These are phyloP conservation scores for Polyommatus icarus DNA, from an alignment of 2,888 invertebrate species.

Conservation along the genomic window DNA sequence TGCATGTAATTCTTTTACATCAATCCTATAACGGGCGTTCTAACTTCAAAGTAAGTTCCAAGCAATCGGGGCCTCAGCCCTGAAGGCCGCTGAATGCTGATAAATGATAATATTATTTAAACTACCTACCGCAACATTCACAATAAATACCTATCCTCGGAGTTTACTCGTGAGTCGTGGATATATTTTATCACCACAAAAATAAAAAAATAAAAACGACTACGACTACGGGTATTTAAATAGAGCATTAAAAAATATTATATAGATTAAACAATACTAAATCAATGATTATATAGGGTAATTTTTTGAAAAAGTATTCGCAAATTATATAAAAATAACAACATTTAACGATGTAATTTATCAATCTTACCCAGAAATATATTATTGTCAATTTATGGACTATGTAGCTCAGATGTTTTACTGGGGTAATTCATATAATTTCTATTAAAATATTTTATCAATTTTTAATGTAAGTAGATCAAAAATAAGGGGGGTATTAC, in stretches of 20 bases:
- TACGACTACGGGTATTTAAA: no score
- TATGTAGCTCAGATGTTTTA: constrained; percentile 15
- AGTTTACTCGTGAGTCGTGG: no score
- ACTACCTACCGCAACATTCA: no score
- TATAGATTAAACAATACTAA: no score
- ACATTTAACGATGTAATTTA: background rate
- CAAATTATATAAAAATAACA: background rate
- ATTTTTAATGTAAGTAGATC: background rate
- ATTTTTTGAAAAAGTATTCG: background rate
- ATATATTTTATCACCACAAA: background rate
- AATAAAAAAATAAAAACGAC: no score
- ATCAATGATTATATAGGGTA: background rate
- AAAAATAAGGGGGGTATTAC: no score
- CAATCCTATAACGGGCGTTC: background rate
- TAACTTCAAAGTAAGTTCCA: background rate
- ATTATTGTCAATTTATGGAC: constrained; percentile 10
- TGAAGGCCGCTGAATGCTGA: no score
- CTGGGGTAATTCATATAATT: background rate
- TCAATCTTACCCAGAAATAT: background rate
- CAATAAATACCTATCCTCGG: no score
- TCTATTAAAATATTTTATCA: background rate
- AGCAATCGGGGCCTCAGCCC: background rate
- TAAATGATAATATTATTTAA: no score
- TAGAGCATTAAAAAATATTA: no score
- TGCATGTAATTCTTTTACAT: background rate